These are phyloP conservation scores for Spilosoma lubricipeda DNA, from an alignment of 2,888 invertebrate genomes.

Conservation along the genomic window DNA sequence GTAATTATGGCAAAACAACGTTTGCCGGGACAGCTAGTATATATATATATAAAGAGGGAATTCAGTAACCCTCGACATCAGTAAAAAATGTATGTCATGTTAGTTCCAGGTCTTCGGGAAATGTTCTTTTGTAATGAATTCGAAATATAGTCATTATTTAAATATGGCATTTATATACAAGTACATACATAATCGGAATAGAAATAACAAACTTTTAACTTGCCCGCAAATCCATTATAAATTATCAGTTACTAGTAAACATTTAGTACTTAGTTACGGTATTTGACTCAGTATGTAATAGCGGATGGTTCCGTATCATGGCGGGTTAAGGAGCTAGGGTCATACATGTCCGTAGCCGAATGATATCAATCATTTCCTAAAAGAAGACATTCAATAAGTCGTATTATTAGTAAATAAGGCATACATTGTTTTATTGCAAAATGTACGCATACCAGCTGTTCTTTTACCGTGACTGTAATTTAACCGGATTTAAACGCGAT, in stretches of 20 bases:
- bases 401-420: constrained; percentile 58
- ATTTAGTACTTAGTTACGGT: constrained; percentile 35
- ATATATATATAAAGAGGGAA: too few species aligned
- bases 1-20: too few species aligned
- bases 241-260: constrained; percentile 24
- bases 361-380: constrained; percentile 35
- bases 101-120: background rate
- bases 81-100: background rate
- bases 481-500: constrained; percentile 41
- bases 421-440: constrained; percentile 44
- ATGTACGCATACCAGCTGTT: constrained; percentile 40
- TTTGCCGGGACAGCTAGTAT: too few species aligned
- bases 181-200: background rate
- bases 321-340: constrained; percentile 48
- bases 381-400: constrained; percentile 57
- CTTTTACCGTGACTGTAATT: constrained; percentile 49
- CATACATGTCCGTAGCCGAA: constrained; percentile 46
- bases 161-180: background rate
- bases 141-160: background rate
- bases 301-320: constrained; percentile 30
- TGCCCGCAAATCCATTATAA: constrained; percentile 13
- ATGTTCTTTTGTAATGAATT: background rate
- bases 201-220: background rate
- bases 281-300: constrained; percentile 12
- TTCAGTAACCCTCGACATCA: background rate